A percentile compares a stretch with the other conserved stretches of the same genome.
Evolutionary conservation across 2,113 vertebrate species (phyloP).

Genomic region (Microcebus lehilahytsara): DNA sequence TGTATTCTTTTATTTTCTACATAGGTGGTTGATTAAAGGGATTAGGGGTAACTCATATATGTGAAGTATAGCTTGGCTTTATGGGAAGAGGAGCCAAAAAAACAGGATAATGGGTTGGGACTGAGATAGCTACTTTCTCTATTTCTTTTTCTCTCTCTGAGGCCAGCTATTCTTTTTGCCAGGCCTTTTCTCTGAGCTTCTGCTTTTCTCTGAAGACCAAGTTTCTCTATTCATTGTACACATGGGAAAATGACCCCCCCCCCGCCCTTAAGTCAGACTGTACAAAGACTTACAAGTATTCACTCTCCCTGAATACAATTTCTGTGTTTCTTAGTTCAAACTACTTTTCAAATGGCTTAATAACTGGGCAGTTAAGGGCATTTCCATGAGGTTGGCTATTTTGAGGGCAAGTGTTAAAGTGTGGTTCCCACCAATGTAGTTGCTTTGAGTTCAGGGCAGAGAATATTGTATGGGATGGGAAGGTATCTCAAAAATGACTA

Average conservation of each 20-base stretch:
- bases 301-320: background rate
- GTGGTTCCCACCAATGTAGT: background rate
- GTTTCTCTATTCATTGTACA: background rate
- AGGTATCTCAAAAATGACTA: background rate
- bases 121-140: background rate
- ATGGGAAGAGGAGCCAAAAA: background rate
- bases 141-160: background rate
- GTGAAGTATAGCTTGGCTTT: background rate
- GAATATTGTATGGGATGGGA: background rate
- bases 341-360: background rate
- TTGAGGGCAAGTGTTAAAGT: background rate
- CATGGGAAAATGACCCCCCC: background rate
- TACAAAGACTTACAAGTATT: background rate
- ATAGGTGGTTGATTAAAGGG: background rate
- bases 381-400: background rate
- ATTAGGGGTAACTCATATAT: background rate
- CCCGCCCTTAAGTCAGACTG: background rate
- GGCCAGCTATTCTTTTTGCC: background rate
- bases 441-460: background rate
- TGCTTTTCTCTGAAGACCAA: background rate
- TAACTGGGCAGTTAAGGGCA: background rate
- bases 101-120: background rate
- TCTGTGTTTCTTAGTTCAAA: background rate
- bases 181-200: background rate
- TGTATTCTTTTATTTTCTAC: background rate